A percentile compares a stretch with the other conserved stretches of the same genome.
Evolutionary conservation across 2,113 vertebrate genomes (phyloP).

Genomic region (Thinocorus orbignyianus): DNA sequence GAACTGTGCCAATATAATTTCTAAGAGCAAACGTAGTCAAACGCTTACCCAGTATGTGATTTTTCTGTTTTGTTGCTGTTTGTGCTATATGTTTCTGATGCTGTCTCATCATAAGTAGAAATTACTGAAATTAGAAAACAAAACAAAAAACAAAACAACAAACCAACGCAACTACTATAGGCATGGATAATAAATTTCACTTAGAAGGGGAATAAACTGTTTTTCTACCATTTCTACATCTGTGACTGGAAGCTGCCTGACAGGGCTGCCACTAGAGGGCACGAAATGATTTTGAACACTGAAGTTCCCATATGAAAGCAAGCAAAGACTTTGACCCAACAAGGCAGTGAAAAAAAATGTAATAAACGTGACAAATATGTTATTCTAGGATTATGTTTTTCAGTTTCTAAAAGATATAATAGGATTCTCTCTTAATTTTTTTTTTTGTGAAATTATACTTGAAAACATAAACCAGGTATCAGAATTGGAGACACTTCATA

Average conservation of each 20-base stretch:
- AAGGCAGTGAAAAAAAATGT: neutral
- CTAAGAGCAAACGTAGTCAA: neutral
- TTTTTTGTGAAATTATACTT: neutral
- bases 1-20: neutral
- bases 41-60: neutral
- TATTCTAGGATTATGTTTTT: neutral
- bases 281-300: neutral
- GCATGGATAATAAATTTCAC: neutral
- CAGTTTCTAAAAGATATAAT: neutral
- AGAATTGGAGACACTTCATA: neutral
- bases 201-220: neutral
- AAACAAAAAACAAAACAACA: no score
- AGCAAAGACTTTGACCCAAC: neutral
- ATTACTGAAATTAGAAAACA: neutral
- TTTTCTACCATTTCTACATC: neutral
- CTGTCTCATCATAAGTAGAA: neutral
- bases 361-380: neutral
- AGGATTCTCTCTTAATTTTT: neutral
- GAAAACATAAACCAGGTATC: neutral
- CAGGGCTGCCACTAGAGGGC: conserved; percentile 57
- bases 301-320: neutral
- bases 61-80: neutral
- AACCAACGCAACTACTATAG: no score
- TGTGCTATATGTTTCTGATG: neutral
- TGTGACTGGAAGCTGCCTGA: neutral